Conservation (phyloP, 2,888 invertebrate species). For the Miltochrista miniata region DNA sequence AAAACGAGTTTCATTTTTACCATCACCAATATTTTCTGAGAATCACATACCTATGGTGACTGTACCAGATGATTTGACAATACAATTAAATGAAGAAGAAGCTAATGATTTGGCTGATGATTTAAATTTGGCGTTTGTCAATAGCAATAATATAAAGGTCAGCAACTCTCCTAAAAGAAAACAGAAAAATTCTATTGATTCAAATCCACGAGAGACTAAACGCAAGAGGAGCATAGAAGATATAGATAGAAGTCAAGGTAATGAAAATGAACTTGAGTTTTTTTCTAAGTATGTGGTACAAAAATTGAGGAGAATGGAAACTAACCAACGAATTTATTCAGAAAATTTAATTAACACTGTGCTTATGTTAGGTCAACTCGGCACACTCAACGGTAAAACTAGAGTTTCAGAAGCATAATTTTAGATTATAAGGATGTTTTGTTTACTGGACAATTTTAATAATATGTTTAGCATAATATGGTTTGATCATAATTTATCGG, state of each 20-base stretch:
- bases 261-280: slow-evolving; percentile 74
- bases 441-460: slow-evolving; percentile 29
- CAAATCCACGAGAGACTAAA: slow-evolving; percentile 51
- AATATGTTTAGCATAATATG: slow-evolving; percentile 30
- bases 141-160: slow-evolving; percentile 42
- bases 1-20: slow-evolving; percentile 74
- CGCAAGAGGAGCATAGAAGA: slow-evolving; percentile 56
- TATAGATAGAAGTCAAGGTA: slow-evolving; percentile 44
- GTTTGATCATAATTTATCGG: slow-evolving; percentile 26
- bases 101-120: slow-evolving; percentile 70
- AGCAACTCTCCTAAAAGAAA: slow-evolving; percentile 50
- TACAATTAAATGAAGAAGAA: slow-evolving; percentile 77
- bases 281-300: slow-evolving; percentile 79
- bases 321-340: slow-evolving; percentile 77
- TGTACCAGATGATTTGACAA: slow-evolving; percentile 78
- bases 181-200: slow-evolving; percentile 43
- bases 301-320: slow-evolving; percentile 76
- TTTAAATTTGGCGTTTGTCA: slow-evolving; percentile 62
- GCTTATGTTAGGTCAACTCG: slow-evolving; percentile 75
- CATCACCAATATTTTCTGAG: slow-evolving; percentile 71
- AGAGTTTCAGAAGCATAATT: slow-evolving; percentile 61
- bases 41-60: slow-evolving; percentile 79
- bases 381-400: slow-evolving; percentile 71
- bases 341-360: slow-evolving; percentile 80
- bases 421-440: slow-evolving; percentile 10